Evolutionary conservation across 2,113 vertebrate species (phyloP).

Genomic region (Petrocephalus zakoni): DNA sequence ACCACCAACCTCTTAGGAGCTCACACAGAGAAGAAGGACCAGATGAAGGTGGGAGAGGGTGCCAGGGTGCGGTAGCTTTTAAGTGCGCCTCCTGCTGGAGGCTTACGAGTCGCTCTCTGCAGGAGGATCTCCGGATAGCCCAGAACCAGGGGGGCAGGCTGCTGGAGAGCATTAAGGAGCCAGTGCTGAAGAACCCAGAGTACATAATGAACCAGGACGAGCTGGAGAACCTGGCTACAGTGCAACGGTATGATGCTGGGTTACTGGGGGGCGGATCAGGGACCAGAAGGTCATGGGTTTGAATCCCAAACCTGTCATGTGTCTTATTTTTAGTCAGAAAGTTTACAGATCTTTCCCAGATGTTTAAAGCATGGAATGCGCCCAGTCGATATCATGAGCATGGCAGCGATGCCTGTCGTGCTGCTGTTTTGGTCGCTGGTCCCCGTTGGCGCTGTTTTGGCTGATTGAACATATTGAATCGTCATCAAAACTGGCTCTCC

Average conservation of each 20-base stretch:
- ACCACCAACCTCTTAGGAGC: constrained; percentile 71
- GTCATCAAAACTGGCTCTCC: not conserved
- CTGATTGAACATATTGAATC: not conserved
- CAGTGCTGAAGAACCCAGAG: constrained; percentile 65
- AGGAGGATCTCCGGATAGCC: constrained; percentile 78
- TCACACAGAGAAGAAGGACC: constrained; percentile 78
- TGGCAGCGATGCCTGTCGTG: too few relatives aligned
- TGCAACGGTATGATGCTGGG: constrained; percentile 68
- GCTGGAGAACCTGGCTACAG: constrained; percentile 81
- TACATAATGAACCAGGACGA: constrained; percentile 85
- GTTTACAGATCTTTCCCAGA: not conserved
- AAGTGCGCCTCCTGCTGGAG: not conserved
- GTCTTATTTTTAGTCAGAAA: not conserved
- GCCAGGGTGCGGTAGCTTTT: not conserved
- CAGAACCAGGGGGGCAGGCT: constrained; percentile 71
- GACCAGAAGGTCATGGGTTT: not conserved
- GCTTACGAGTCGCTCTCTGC: not conserved
- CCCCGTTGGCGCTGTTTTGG: not conserved
- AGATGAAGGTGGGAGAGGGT: constrained; percentile 74
- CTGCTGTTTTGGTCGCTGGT: not conserved
- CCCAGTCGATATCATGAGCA: too few relatives aligned
- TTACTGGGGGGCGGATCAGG: not conserved
- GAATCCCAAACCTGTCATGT: not conserved
- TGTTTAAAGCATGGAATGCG: not conserved
- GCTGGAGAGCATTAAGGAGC: constrained; percentile 75